Evolutionary conservation across 2,888 invertebrate genomes (phyloP), one percentile per base, ranked within the genome.

Genomic region (Pecten maximus): DNA sequence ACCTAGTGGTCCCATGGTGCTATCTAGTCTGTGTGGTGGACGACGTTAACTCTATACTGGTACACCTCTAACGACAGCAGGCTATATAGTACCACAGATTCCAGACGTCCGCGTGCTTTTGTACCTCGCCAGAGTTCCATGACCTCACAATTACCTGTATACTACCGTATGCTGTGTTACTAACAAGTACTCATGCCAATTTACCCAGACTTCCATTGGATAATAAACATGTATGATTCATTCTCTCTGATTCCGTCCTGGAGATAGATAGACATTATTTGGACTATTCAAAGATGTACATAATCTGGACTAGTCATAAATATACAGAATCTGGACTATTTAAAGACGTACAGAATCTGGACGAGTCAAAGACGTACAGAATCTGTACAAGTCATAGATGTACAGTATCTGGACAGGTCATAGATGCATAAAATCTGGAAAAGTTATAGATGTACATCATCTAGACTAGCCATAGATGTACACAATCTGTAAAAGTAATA

Each of bases 101-200:
- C 74, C 6, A 74, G 74, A 35, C 74, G 74, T 74, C 74, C 74
- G 74, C 28, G 35, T 28, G 74, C 23, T 74, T 74, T 74, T 74
- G 74, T 74, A 12, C 35, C 74, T 74, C 74, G 74, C 28, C 16
- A 35, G 74, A 74, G 74, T 74, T 74, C 74, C 35, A 19, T 74
- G 74, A 74, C 74, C 74, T 74, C 10, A 23, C 74, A 74, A 74
- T 74, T 74, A 74, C 74, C 35, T 74, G 74, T 74, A 74, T 23
- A 28, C n/a, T 60, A 28, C n/a, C 28, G 74, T 35, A 35, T 74
- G 74, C 8, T 74, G 74, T 28, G 74, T 35, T 35, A 10, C 23
- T 74, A 74, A 74, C 74, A 74, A 74, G 74, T 74, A 74, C 28
- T 28, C 74, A 10, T 74, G 28, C 35, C 35, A 74, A 35, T 74